Base-by-base conservation (phyloP, 2,113 vertebrate genomes). In the Leucosticte australis region DNA sequence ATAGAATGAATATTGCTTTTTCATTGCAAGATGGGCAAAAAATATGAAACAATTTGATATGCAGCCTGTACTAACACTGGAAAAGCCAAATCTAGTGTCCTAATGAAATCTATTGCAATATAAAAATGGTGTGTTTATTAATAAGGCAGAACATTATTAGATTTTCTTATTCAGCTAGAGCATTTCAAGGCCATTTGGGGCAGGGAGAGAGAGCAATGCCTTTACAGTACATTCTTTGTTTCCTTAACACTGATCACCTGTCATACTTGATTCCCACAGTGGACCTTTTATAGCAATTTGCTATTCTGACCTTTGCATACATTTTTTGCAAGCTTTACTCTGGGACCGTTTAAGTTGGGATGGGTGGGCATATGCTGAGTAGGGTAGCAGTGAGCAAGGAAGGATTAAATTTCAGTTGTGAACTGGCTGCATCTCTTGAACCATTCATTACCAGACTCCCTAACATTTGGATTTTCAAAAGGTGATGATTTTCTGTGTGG, bases 201-300 rank as follows among this genome's bases (percentile, higher is more conserved):
- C 49, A 89, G 55, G 26, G 56, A 81, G 69, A 67, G 50, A 62
- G 28, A 62, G 55, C n/a, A 89, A 68, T 84, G 84, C 46, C 87
- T 91, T 83, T 90, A 97, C 94, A 96, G 94, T 90, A 92, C 83
- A 63, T 81, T 90, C 95, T 97, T 97, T 96, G 95, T 97, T 97
- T 88, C 93, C 70, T 49, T 93, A 92, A 93, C 95, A 60, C 91
- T 93, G 91, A 94, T 97, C 96, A 97, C 96, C 96, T 97, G 96
- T 94, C 92, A 91, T 74, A 91, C 81, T 97, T 94, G 83, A 96
- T 96, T 97, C 95, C 83, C 95, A 97, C 86, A 95, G 92, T 76
- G 81, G 75, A 89, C 94, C 68, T 96, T 92, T 96, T 95, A 93
- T 86, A 88, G 57, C 89, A 95, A 96, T 95, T 96, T 96, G 88